A percentile compares a stretch with the other conserved stretches of the same genome.
These are phyloP conservation scores for Prorops nasuta DNA, from an alignment of 1,140 invertebrate genomes.

Conservation along the genomic window DNA sequence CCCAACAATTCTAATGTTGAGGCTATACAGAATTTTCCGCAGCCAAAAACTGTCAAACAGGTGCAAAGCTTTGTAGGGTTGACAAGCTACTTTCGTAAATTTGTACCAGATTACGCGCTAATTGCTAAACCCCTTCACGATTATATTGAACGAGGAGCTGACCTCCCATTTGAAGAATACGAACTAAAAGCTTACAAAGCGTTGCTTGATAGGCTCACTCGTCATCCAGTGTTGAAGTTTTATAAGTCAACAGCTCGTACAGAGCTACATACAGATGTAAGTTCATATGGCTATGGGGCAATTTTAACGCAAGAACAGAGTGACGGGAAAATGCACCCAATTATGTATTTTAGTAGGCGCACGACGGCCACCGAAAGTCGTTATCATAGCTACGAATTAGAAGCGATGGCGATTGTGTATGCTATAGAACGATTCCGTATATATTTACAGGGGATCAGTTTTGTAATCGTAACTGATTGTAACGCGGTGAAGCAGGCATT, in stretches of 20 bases:
- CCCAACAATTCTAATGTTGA: neutral
- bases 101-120: neutral
- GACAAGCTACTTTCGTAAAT: neutral
- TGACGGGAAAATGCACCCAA: conserved; percentile 27
- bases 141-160: neutral
- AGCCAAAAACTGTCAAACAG: too few relatives aligned
- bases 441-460: too few relatives aligned
- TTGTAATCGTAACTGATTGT: neutral
- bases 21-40: neutral
- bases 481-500: neutral
- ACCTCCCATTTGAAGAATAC: neutral
- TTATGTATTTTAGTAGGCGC: conserved; percentile 44
- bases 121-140: too few relatives aligned
- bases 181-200: neutral
- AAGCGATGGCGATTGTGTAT: too few relatives aligned
- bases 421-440: too few relatives aligned
- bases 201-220: too few relatives aligned
- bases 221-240: neutral
- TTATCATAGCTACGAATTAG: neutral
- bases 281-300: conserved; percentile 24
- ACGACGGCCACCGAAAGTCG: conserved; percentile 32
- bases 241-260: conserved; percentile 15
- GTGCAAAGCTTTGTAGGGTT: too few relatives aligned
- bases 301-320: conserved; percentile 22
- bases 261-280: too few relatives aligned